Evolutionary conservation across 2,113 vertebrate species (phyloP), one percentile per base, ranked within the genome.

Genomic region (Periophthalmus modestus): DNA sequence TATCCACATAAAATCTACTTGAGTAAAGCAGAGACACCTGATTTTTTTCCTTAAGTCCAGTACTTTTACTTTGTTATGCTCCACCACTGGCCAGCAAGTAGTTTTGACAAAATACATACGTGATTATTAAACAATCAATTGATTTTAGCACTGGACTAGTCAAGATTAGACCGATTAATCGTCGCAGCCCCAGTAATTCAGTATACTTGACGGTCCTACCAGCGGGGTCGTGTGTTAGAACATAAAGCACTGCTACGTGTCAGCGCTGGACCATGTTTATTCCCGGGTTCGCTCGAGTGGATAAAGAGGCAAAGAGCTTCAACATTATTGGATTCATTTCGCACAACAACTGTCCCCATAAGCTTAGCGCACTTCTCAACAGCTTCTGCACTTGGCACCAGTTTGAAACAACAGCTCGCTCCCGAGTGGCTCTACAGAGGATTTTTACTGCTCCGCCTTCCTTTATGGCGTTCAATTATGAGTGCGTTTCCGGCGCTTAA

Each of bases 401-500:
- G 75, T 73, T 75, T 85, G 82, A 81, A 65, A 66, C 74, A 83
- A 71, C 83, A 82, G 85, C 85, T 80, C 67, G 85, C 73, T 3
- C n/a, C n/a, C 63, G 81, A 83, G 84, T 74, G 7, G 78, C 77
- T 78, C 85, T 80, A 66, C 88, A 83, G 78, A 79, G 81, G 85
- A 85, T 90, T 59, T 88, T 88, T 87, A 68, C 80, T 46, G 74
- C 72, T 5, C 71, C 85, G 80, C 83, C 69, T 90, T 85, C 84
- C 70, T 86, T 90, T 87, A 87, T 69, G 68, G 78, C 36, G 86
- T 82, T 88, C 85, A 81, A 85, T 89, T 89, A 90, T 82, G 79
- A 82, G 74, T 66, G 71, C 72, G 87, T 88, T 79, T 90, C 83
- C 85, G 88, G 82, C 87, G 82, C 84, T 90, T 89, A 88, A 79